Conservation (phyloP, 1,140 invertebrate species). For the Cherax quadricarinatus region DNA sequence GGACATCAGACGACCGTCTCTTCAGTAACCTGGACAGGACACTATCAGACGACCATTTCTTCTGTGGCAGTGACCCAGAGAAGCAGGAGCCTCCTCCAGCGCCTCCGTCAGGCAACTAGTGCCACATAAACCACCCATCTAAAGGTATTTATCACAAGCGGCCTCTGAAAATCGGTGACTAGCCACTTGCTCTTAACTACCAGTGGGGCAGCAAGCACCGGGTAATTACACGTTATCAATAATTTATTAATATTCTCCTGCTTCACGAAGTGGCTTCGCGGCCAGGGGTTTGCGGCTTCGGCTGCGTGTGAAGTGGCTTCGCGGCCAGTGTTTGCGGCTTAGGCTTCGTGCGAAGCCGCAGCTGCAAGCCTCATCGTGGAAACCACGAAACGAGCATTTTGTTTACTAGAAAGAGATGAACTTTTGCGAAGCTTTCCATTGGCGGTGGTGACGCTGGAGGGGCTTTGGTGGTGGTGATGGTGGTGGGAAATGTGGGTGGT, state of each 20-base stretch:
- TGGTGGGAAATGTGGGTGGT: too few relatives aligned
- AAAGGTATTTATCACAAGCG: slow-evolving; percentile 16
- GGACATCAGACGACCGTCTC: too few relatives aligned
- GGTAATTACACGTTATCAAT: slow-evolving; percentile 59
- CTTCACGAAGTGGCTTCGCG: slow-evolving; percentile 28
- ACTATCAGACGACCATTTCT: neutral
- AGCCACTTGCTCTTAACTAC: slow-evolving; percentile 44
- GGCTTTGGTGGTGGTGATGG: too few relatives aligned
- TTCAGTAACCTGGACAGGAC: too few relatives aligned
- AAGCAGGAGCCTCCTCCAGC: neutral
- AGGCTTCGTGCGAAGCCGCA: slow-evolving; percentile 28
- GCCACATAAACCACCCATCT: slow-evolving; percentile 12
- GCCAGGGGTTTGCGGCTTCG: slow-evolving; percentile 22
- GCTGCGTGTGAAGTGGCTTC: slow-evolving; percentile 39
- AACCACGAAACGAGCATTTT: neutral
- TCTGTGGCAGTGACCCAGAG: neutral
- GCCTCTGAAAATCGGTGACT: slow-evolving; percentile 41
- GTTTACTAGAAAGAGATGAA: slow-evolving; percentile 12
- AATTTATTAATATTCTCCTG: slow-evolving; percentile 59
- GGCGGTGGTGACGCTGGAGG: neutral
- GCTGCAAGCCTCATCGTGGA: neutral
- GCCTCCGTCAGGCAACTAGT: neutral
- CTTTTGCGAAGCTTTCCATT: neutral
- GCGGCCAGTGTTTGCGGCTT: slow-evolving; percentile 22
- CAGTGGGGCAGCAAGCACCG: slow-evolving; percentile 33